Conservation (phyloP, 2,888 invertebrate species). For the Cosmorhoe ocellata region DNA sequence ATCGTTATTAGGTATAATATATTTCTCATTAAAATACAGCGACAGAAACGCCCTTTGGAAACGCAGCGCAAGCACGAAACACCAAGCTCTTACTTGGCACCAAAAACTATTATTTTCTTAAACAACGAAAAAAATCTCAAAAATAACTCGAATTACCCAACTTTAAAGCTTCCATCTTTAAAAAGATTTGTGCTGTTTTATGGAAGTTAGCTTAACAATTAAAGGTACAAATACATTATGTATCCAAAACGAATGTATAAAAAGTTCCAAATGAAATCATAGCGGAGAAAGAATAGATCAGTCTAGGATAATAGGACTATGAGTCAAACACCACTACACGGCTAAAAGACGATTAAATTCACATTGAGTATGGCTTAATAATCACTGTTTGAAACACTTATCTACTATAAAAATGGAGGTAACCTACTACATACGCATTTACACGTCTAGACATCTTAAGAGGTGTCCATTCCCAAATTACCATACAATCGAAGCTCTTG, state of each 20-base stretch:
- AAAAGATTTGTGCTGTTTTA: constrained; percentile 69
- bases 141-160: constrained; percentile 55
- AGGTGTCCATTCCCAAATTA: too few relatives aligned
- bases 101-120: constrained; percentile 39
- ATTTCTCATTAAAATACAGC: constrained; percentile 47
- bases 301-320: constrained; percentile 64
- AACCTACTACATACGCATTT: constrained; percentile 61
- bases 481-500: too few relatives aligned
- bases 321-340: constrained; percentile 56
- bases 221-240: constrained; percentile 46
- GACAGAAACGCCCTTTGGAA: constrained; percentile 50
- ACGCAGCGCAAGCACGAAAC: constrained; percentile 44
- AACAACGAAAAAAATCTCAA: constrained; percentile 55
- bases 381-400: constrained; percentile 74
- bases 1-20: constrained; percentile 49
- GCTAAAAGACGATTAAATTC: constrained; percentile 69
- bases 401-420: constrained; percentile 48
- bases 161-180: constrained; percentile 54
- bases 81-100: constrained; percentile 56
- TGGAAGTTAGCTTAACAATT: constrained; percentile 67
- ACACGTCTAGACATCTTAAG: constrained; percentile 46
- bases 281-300: constrained; percentile 44
- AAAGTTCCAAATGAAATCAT: constrained; percentile 46
- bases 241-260: constrained; percentile 54
- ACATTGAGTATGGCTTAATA: constrained; percentile 72